These are phyloP conservation scores for Xenopus borealis DNA, from an alignment of 2,113 vertebrate species.

Conservation along the genomic window DNA sequence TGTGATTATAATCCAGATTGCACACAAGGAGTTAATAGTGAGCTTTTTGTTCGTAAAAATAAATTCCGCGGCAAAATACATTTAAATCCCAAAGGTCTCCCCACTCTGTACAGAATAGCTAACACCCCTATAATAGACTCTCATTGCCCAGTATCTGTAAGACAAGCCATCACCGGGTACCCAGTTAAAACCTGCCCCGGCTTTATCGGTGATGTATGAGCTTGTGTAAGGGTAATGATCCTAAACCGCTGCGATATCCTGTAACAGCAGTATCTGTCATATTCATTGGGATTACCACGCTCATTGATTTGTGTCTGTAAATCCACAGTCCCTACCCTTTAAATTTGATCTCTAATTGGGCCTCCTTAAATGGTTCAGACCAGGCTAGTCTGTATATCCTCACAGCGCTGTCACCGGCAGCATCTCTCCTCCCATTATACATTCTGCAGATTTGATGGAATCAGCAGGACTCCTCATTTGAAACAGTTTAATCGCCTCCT, in stretches of 20 bases:
- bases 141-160: slow-evolving; percentile 59
- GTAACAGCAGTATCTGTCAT: slow-evolving; percentile 91
- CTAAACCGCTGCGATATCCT: slow-evolving; percentile 75
- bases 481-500: slow-evolving; percentile 90
- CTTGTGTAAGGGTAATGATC: slow-evolving; percentile 85
- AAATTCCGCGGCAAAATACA: slow-evolving; percentile 18
- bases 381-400: slow-evolving; percentile 83
- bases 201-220: slow-evolving; percentile 77
- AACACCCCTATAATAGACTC: slow-evolving; percentile 39
- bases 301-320: slow-evolving; percentile 97
- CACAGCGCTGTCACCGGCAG: slow-evolving; percentile 77
- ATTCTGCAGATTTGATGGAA: slow-evolving; percentile 98
- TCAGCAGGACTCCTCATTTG: slow-evolving; percentile 92
- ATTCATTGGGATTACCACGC: slow-evolving; percentile 82
- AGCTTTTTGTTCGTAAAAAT: slow-evolving; percentile 1
- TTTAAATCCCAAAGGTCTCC: slow-evolving; percentile 31
- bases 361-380: slow-evolving; percentile 92
- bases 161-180: slow-evolving; percentile 67
- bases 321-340: slow-evolving; percentile 79
- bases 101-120: slow-evolving; percentile 27
- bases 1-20: neutral
- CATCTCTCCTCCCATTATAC: slow-evolving; percentile 92
- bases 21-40: slow-evolving; percentile 13
- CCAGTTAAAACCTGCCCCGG: slow-evolving; percentile 66
- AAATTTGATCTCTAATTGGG: slow-evolving; percentile 91